Conservation (phyloP, 1,140 invertebrate genomes). For the Neodiprion lecontei region DNA sequence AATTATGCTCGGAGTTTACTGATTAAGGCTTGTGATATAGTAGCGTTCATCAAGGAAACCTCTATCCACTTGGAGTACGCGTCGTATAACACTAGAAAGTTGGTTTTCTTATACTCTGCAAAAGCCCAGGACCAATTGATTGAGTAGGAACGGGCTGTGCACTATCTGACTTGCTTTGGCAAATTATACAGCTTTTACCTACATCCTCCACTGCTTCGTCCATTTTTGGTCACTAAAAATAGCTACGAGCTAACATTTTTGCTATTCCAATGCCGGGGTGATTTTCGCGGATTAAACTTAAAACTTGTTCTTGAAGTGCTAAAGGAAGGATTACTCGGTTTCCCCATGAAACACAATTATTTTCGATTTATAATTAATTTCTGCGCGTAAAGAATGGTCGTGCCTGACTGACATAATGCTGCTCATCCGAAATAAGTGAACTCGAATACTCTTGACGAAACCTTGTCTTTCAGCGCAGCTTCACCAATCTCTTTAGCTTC, state of each 20-base stretch:
- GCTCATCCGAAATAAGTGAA: neutral
- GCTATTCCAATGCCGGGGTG: slow-evolving; percentile 34
- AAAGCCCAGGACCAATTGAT: neutral
- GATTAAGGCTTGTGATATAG: slow-evolving; percentile 18
- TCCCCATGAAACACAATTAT: slow-evolving; percentile 26
- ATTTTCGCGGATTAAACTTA: slow-evolving; percentile 33
- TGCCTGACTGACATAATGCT: neutral
- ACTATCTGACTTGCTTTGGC: neutral
- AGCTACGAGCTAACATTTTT: slow-evolving; percentile 32
- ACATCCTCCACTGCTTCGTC: slow-evolving; percentile 30
- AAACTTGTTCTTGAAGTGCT: slow-evolving; percentile 24
- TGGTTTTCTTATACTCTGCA: neutral
- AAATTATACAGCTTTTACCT: neutral
- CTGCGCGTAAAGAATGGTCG: slow-evolving; percentile 9
- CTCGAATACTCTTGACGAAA: neutral
- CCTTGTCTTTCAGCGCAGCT: neutral
- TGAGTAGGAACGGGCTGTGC: neutral
- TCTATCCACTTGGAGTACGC: slow-evolving; percentile 32
- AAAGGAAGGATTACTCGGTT: slow-evolving; percentile 30
- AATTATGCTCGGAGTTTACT: slow-evolving; percentile 18
- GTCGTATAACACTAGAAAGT: slow-evolving; percentile 24
- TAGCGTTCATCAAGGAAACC: slow-evolving; percentile 21
- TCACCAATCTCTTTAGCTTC: neutral
- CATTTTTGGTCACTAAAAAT: slow-evolving; percentile 35
- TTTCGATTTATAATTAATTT: slow-evolving; percentile 18